A percentile compares a stretch with the other conserved stretches of the same genome.
These are phyloP conservation scores for Danionella cerebrum DNA, from an alignment of 2,113 vertebrate genomes.

Conservation along the genomic window DNA sequence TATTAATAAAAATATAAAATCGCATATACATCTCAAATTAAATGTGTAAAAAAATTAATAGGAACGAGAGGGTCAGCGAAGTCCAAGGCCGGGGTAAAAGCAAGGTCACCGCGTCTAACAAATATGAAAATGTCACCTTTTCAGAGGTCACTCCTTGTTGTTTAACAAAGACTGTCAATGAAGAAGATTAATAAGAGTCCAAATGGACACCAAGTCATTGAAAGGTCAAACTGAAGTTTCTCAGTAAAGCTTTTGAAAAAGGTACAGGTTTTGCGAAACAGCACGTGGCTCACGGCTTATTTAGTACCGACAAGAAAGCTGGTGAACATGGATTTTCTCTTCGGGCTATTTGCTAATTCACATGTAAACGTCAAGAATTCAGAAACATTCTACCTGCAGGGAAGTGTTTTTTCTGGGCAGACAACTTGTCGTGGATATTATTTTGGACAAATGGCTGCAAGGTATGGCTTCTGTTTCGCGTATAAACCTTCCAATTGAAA, in stretches of 20 bases:
- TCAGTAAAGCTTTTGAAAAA: conserved; percentile 57
- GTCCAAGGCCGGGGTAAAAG: conserved; percentile 99
- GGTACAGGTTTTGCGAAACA: conserved; percentile 19
- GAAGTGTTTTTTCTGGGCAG: conserved; percentile 2
- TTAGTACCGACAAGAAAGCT: neutral
- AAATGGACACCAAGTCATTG: conserved; percentile 97
- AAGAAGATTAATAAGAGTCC: conserved; percentile 99
- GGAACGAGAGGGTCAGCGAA: conserved; percentile 81
- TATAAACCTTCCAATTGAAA: too few species aligned
- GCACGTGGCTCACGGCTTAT: neutral
- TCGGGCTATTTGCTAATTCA: neutral
- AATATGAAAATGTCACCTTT: conserved; percentile 99
- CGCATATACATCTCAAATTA: too few species aligned
- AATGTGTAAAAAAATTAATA: too few species aligned
- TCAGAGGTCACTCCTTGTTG: conserved; percentile 90
- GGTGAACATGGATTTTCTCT: neutral
- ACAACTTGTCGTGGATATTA: neutral
- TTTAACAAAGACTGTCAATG: conserved; percentile 99
- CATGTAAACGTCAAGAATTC: neutral
- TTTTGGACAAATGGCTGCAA: neutral
- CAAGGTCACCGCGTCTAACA: conserved; percentile 99
- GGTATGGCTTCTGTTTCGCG: neutral
- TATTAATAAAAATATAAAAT: too few species aligned
- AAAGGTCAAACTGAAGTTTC: conserved; percentile 93
- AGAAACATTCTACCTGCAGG: conserved; percentile 1